These are phyloP conservation scores for Xenentodon cancila DNA, from an alignment of 2,797 vertebrate genomes.

Conservation along the genomic window DNA sequence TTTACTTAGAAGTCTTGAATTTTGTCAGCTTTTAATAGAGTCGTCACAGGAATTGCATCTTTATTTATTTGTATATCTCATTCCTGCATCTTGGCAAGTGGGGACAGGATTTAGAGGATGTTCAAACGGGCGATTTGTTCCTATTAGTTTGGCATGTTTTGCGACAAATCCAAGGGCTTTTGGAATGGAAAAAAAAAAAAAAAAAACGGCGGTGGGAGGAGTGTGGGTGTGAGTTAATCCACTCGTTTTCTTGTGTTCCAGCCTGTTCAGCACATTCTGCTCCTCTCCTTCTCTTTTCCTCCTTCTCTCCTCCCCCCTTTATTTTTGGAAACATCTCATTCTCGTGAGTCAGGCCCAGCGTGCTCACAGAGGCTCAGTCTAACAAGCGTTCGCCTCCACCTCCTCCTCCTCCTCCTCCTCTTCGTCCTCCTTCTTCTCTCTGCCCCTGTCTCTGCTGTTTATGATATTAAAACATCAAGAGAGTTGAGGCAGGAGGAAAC, in stretches of 20 bases:
- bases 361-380: slow-evolving; percentile 64
- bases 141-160: slow-evolving; percentile 69
- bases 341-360: slow-evolving; percentile 60
- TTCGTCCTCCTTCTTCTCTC: background rate
- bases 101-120: slow-evolving; percentile 52
- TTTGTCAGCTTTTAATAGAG: slow-evolving; percentile 7
- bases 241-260: slow-evolving; percentile 69
- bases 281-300: slow-evolving; percentile 22
- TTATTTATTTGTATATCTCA: slow-evolving; percentile 28
- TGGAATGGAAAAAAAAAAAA: background rate
- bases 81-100: slow-evolving; percentile 19
- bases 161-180: slow-evolving; percentile 69
- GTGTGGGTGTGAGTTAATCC: slow-evolving; percentile 59
- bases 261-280: slow-evolving; percentile 70
- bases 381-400: slow-evolving; percentile 47
- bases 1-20: no score
- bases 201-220: background rate
- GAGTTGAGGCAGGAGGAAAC: slow-evolving; percentile 20
- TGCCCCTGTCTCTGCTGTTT: slow-evolving; percentile 41
- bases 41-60: background rate
- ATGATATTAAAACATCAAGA: slow-evolving; percentile 51
- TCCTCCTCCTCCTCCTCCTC: slow-evolving; percentile 8
- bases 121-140: slow-evolving; percentile 65
- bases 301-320: slow-evolving; percentile 45
- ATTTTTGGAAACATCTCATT: slow-evolving; percentile 81